phyloP scores from a whole-genome alignment of 92 coral and sea anemone species.

The Porites divaricata region DNA sequence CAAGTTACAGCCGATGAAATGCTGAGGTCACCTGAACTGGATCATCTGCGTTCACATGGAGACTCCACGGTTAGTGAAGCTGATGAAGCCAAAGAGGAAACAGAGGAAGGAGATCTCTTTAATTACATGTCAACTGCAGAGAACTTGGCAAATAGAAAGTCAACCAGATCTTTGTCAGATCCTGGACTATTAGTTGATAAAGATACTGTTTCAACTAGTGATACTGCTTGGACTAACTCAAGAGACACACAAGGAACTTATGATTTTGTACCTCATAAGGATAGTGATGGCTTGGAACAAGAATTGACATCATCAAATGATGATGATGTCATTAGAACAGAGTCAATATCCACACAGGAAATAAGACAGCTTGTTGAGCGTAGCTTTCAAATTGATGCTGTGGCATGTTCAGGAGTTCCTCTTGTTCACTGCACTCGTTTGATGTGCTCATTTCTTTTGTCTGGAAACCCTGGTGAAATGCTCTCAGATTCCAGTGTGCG shows the following conservation, averaged over 20 bases:
- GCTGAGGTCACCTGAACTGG: constrained; percentile 64
- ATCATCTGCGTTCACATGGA: constrained; percentile 36
- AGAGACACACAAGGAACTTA: constrained; percentile 48
- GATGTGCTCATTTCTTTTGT: constrained; percentile 89
- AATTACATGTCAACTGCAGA: neutral
- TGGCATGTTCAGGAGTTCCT: constrained; percentile 90
- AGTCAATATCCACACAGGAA: constrained; percentile 81
- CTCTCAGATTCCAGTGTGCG: constrained; percentile 93
- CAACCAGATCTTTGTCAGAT: constrained; percentile 73
- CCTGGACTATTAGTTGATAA: constrained; percentile 64
- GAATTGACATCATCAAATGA: constrained; percentile 35
- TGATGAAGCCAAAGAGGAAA: constrained; percentile 28
- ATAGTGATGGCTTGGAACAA: constrained; percentile 69
- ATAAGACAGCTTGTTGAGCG: constrained; percentile 81
- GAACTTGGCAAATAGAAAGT: constrained; percentile 6
- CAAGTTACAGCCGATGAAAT: constrained; percentile 54
- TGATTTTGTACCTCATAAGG: constrained; percentile 42
- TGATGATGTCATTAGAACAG: constrained; percentile 68
- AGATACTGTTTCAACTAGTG: constrained; percentile 28
- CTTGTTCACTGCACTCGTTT: constrained; percentile 92
- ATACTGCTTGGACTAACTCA: constrained; percentile 22
- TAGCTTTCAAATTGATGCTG: constrained; percentile 93
- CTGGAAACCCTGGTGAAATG: constrained; percentile 91
- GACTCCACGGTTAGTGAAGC: constrained; percentile 7
- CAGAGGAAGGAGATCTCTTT: constrained; percentile 54